These are phyloP conservation scores for Portevinia maculata DNA, from an alignment of 2,888 invertebrate genomes.

Conservation along the genomic window DNA sequence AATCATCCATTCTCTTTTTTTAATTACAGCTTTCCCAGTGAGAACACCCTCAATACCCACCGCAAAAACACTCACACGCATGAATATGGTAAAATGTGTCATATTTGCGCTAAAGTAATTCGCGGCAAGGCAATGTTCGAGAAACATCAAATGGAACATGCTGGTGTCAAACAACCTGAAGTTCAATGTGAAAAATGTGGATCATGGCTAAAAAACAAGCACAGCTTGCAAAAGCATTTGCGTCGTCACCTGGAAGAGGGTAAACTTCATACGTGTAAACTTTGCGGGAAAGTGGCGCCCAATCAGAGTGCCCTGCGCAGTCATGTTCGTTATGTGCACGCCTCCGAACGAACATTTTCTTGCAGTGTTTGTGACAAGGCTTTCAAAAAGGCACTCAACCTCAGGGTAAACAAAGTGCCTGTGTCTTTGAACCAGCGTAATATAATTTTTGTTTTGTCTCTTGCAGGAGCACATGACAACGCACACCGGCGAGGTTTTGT, in stretches of 20 bases:
- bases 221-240: constrained; percentile 81
- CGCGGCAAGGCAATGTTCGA: constrained; percentile 80
- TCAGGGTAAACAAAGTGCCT: constrained; percentile 76
- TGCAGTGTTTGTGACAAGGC: constrained; percentile 81
- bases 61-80: constrained; percentile 79
- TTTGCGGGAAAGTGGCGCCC: constrained; percentile 81
- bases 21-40: constrained; percentile 78
- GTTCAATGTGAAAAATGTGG: constrained; percentile 81
- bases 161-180: constrained; percentile 79
- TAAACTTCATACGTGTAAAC: constrained; percentile 78
- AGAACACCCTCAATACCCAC: constrained; percentile 79
- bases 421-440: neutral
- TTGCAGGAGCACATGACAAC: constrained; percentile 82
- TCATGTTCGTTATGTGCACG: constrained; percentile 81
- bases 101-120: constrained; percentile 82
- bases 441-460: neutral
- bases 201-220: constrained; percentile 81
- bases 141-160: constrained; percentile 80
- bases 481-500: constrained; percentile 82
- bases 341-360: constrained; percentile 78
- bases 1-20: too few relatives aligned
- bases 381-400: constrained; percentile 80
- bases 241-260: constrained; percentile 79
- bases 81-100: constrained; percentile 81
- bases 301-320: constrained; percentile 81